Evolutionary conservation across 1,140 invertebrate genomes (phyloP).

Genomic region (Battus philenor): DNA sequence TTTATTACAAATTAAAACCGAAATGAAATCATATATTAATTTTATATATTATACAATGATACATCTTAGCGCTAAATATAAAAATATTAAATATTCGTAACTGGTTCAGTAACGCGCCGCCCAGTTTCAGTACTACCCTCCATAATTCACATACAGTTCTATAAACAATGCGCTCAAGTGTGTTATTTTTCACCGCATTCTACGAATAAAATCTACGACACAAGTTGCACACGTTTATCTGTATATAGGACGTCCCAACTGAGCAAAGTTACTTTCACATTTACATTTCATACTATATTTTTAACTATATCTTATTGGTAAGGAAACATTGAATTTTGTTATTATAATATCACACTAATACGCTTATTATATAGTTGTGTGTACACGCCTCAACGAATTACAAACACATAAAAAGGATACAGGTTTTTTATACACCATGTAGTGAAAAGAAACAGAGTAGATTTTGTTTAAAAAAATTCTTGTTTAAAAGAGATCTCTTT

Average conservation of each 20-base stretch:
- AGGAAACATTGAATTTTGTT: constrained; percentile 8
- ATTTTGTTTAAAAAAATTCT: too few relatives aligned
- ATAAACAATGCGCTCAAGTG: too few relatives aligned
- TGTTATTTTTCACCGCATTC: too few relatives aligned
- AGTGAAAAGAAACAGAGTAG: too few relatives aligned
- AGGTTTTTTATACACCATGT: too few relatives aligned
- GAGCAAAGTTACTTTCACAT: neutral
- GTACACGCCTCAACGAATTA: too few relatives aligned
- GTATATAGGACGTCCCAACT: constrained; percentile 2
- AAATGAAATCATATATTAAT: constrained; percentile 53
- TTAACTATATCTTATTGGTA: neutral
- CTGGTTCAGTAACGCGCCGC: constrained; percentile 25
- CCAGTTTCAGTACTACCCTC: constrained; percentile 27
- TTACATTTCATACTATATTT: neutral
- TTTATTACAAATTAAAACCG: constrained; percentile 29
- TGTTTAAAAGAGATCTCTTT: too few relatives aligned
- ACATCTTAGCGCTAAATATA: constrained; percentile 65
- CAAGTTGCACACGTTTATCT: neutral
- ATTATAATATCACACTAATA: constrained; percentile 26
- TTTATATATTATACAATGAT: constrained; percentile 62
- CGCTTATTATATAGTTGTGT: constrained; percentile 9
- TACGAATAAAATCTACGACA: neutral
- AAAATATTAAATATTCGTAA: constrained; percentile 68
- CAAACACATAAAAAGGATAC: too few relatives aligned
- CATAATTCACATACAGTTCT: neutral